Evolutionary conservation across 2,888 invertebrate genomes (phyloP), one percentile per base, ranked within the genome.

Genomic region (Oeneis ivallda): DNA sequence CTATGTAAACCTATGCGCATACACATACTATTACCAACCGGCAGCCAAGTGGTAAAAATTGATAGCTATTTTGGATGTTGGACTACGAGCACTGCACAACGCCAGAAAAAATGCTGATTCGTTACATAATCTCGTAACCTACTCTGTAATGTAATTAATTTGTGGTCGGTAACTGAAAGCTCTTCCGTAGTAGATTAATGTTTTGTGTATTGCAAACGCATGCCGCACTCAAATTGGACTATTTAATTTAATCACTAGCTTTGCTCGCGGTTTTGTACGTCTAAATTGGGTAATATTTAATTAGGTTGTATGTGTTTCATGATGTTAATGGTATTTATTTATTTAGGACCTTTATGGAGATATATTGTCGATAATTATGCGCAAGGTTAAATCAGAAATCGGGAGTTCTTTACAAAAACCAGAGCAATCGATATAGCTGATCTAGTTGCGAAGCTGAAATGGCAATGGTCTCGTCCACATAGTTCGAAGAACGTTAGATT

Each of bases 111-210:
- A 63, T 60, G 65, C 60, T 67, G 56, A 68, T 67, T 65, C 63
- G 68, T 68, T 68, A 70, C 68, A 73, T 71, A 70, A 68, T 76
- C 68, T 73, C 72, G 74, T 79, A 78, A 78, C 82, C 79, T 81
- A 81, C 75, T 76, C 70, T 75, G 77, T 81, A 79, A 80, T 81
- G 80, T 82, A 85, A 87, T 86, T 86, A 86, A 87, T 86, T 85
- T 83, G 83, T 83, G 85, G 84, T 77, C 78, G 80, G 82, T 79
- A 83, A 81, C 83, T 79, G 84, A 82, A 83, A 84, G 81, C 84
- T 81, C 80, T 78, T 76, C 76, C 74, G 75, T 75, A 77, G 72
- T 79, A 80, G 83, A 87, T 87, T 84, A 86, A 87, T 86, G 84
- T 81, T 79, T 79, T 80, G 81, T 77, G 78, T 83, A 84, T 83